Evolutionary conservation across 2,888 invertebrate genomes (phyloP), one percentile per base, ranked within the genome.

Genomic region (Pristionchus fissidentatus): DNA sequence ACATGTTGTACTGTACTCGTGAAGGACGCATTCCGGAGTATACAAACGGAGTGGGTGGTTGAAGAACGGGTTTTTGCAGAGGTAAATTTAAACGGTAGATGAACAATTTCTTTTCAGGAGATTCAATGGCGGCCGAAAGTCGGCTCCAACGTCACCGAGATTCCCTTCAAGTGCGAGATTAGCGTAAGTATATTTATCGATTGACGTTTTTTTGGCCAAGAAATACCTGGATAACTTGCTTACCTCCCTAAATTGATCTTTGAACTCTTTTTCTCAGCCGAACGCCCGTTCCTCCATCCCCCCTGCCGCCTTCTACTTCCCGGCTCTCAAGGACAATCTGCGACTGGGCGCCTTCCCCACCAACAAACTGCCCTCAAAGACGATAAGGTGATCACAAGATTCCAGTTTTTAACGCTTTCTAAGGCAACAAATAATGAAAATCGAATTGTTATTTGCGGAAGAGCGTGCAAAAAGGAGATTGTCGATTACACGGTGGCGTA

Each of bases 151-250:
- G 81, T 52, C 29, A 81, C 81, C 22, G 60, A 81, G 41, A 32
- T 81, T 7, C 81, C 81, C 15, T 81, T 81, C 62, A 60, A 81
- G 46, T 81, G 81, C 32, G 62, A 81, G 13, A 81, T 81, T 13
- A 81, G 13, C 13, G 81, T 81, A 15, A 3, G 57, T 13, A 29
- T 8, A 66, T 49, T 19, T 15, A 49, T 49, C 19, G 49, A 49
- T 66, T 4, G 38, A 35, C 2, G 32, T 66, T 22, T 38, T 38
- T 66, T 66, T 66, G 66, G n/a, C 41, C 26, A 41, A 41, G 29
- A 15, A 49, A 49, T 49, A 10, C 75, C 19, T 29, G 41, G 8
- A 73, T 26, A 26, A 19, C 22, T 38, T n/a, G 55, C 8, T 62
- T n/a, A 29, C 29, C 8, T 60, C 3, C 32, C 19, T 15, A 29